Evolutionary conservation across 2,888 invertebrate species (phyloP).

Genomic region (Liodrosophila aerea): DNA sequence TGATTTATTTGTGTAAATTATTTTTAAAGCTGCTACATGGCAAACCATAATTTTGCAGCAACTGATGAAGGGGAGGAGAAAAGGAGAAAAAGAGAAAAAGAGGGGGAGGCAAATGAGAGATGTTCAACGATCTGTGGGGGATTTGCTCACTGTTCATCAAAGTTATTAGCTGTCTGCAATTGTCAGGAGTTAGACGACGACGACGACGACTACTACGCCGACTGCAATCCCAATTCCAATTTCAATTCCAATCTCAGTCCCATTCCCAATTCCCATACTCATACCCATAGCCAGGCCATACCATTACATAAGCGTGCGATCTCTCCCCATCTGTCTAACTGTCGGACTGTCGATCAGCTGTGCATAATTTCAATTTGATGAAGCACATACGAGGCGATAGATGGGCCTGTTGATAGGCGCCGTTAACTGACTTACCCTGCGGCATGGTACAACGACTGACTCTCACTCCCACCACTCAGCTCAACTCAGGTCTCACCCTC

Average conservation of each 20-base stretch:
- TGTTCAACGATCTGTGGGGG: conserved; percentile 20
- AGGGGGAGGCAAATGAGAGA: conserved; percentile 1
- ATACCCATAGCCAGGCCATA: conserved; percentile 11
- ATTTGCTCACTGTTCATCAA: conserved; percentile 55
- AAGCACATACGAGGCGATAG: conserved; percentile 66
- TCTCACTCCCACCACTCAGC: conserved; percentile 15
- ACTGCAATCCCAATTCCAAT: conserved; percentile 26
- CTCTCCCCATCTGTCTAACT: conserved; percentile 45
- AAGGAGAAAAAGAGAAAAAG: too few species aligned
- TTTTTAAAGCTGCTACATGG: conserved; percentile 64
- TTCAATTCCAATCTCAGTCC: conserved; percentile 21
- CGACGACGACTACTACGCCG: conserved; percentile 1
- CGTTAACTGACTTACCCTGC: conserved; percentile 54
- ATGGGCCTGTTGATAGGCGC: conserved; percentile 66
- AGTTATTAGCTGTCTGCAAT: conserved; percentile 72
- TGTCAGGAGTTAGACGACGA: conserved; percentile 49
- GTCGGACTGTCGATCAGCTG: conserved; percentile 62
- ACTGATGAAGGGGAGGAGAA: neutral
- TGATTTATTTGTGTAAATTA: conserved; percentile 75
- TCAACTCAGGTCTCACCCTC: neutral
- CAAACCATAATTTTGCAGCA: too few species aligned
- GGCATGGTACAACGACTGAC: conserved; percentile 28
- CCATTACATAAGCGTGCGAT: conserved; percentile 63
- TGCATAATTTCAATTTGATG: conserved; percentile 73
- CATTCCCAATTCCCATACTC: conserved; percentile 35